Evolutionary conservation across 1,140 invertebrate species (phyloP).

Genomic region (Drosophila setifemur): DNA sequence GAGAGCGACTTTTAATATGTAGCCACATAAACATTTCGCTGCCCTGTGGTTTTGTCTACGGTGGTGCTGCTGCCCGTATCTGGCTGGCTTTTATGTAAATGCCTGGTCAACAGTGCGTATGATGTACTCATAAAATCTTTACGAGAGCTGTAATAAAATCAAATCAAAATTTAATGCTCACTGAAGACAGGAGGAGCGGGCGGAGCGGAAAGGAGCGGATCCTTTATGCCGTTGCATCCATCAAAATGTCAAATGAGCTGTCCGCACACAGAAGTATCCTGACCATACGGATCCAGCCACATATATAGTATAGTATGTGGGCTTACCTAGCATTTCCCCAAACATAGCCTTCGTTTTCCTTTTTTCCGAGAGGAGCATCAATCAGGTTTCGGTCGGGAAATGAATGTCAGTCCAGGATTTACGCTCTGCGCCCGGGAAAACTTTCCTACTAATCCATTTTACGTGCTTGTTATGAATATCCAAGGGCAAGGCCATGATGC

Average conservation of each 20-base stretch:
- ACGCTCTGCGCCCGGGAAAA: conserved; percentile 19
- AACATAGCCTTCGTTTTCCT: conserved; percentile 2
- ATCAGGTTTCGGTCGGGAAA: conserved; percentile 27
- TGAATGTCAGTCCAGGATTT: conserved; percentile 12
- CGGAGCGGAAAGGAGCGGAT: conserved; percentile 8
- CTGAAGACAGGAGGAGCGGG: conserved; percentile 11
- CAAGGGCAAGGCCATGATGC: conserved; percentile 33
- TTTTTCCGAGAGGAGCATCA: conserved; percentile 11
- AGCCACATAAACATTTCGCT: conserved; percentile 64
- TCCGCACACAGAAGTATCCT: conserved; percentile 42
- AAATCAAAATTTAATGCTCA: conserved; percentile 74
- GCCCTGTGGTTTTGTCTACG: conserved; percentile 44
- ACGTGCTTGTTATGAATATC: conserved; percentile 38
- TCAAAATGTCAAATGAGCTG: conserved; percentile 78
- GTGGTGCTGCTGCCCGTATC: conserved; percentile 24
- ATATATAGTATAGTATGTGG: background rate
- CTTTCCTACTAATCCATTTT: conserved; percentile 40
- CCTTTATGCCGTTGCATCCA: conserved; percentile 62
- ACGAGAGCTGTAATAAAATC: conserved; percentile 74
- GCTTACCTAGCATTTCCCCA: background rate
- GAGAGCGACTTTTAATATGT: conserved; percentile 66
- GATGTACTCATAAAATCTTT: conserved; percentile 75
- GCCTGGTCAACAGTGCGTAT: conserved; percentile 62
- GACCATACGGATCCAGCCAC: conserved; percentile 34
- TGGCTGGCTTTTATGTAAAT: conserved; percentile 57